Evolutionary conservation across 1,140 invertebrate species (phyloP), one percentile per base, ranked within the genome.

Genomic region (Cherax destructor): DNA sequence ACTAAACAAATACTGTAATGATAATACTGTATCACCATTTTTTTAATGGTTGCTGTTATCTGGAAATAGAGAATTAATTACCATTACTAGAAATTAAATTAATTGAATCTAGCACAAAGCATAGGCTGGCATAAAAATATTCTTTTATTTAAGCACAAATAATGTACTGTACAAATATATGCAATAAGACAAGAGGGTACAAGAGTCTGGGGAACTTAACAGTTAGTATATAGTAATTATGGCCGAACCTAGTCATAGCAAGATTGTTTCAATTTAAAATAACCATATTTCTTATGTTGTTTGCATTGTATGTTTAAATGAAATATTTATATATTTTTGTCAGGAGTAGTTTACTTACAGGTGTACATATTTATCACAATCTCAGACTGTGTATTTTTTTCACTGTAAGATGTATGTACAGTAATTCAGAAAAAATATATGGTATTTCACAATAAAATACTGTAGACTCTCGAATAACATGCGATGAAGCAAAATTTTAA

Each of bases 291-390:
- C 61, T 18, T 18, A 74, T 30, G 6, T 30, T 21, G 5, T 74
- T 74, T 74, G 69, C 69, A 74, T 74, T 74, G 69, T 74, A 74
- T 74, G 30, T 74, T 74, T 21, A 74, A 30, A 74, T 74, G n/a
- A 65, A 65, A 65, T 13, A 65, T 74, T 74, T 74, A 74, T 74
- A 74, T 74, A 74, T 74, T 74, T 56, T 74, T 74, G 69, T n/a
- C 69, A 10, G 69, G 69, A 74, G 69, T 11, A 30, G 24, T 74
- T 74, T 21, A 7, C 30, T 41, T 41, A 41, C 30, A 41, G 30
- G 30, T 69, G 65, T 69, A 18, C 7, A 30, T 30, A 74, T 30
- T 21, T 30, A 30, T 74, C 69, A 9, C 21, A 74, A 7, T 74
- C n/a, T 74, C n/a, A 6, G 6, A 21, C 30, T 74, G 24, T 74